Evolutionary conservation across 2,888 invertebrate species (phyloP), one percentile per base, ranked within the genome.

Genomic region (Cotesia congregata): DNA sequence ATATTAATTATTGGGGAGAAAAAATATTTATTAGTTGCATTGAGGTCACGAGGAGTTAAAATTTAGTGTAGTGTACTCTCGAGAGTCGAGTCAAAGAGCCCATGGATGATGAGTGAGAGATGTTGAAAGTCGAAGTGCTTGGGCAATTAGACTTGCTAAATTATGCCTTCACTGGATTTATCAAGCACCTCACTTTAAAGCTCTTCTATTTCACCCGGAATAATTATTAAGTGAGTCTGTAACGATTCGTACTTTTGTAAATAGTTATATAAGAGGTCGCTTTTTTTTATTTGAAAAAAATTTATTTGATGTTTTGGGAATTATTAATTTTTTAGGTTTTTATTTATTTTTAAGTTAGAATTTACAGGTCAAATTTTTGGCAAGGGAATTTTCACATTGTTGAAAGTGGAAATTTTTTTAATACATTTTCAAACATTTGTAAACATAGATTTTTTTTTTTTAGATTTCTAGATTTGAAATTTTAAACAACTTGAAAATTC

Each of bases 71-170:
- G 17, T 64, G 30, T 72, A 17, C 40, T 17, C 41, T 61, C 30
- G 61, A 61, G 39, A 61, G 61, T 9, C 17, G 3, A 50, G 50
- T 30, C 39, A 39, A 40, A 50, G 17, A 67, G 17, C n/a, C 38
- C 41, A 70, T 41, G 30, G 62, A 72, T 15, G 61, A 60, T 15
- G 40, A 62, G 50, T 65, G 38, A 75, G 64, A 50, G 64, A 70
- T 40, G 59, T 3, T 15, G 62, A n/a, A 15, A 64, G 65, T 12
- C 68, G 39, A 68, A 69, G 69, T 67, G 67, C 72, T 59, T 67
- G 67, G 38, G 72, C 76, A 76, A 76, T 76, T 76, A 76, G 67
- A 76, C 67, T 76, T 76, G 76, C 76, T 72, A 67, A 76, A 76
- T 76, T 72, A 9, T 39, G 60, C 67, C 72, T 72, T 39, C 71